Evolutionary conservation across 2,888 invertebrate genomes (phyloP), one percentile per base, ranked within the genome.

Genomic region (Lottia gigantea): DNA sequence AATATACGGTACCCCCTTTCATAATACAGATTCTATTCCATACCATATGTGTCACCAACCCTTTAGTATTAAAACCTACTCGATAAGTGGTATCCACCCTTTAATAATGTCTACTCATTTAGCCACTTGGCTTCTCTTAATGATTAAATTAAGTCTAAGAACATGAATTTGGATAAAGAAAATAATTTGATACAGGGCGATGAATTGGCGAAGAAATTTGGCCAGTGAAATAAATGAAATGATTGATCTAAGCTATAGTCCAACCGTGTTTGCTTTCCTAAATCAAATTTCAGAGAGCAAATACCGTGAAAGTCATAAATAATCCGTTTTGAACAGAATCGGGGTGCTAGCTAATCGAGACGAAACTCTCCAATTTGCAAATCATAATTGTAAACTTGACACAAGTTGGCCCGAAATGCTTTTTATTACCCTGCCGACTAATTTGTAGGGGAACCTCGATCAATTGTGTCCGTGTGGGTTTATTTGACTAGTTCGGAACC

Each of bases 281-380:
- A 55, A 55, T 55, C 55, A 55, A 55, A 55, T 55, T 55, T 55
- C 23, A 11, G 19, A 8, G 19, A 61, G 31, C 71, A 67, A 71
- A 71, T 55, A 67, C 66, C 61, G 46, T 46, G 66, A 65, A 46
- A 67, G 69, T 71, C 70, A 73, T 75, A 75, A 75, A 75, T 75
- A 75, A 75, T 71, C 40, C 11, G 64, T 46, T 62, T 67, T 68
- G 70, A 68, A 71, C 73, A 71, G 75, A 64, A 70, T 70, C 71
- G 71, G 71, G 73, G 70, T 70, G 71, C 70, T 71, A 55, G 23
- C 71, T 75, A 75, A 75, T 75, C 75, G 70, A 70, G 63, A 40
- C 66, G 73, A 75, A 75, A 71, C 71, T 73, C 71, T 71, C 70
- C 75, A 75, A 75, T 75, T 75, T 75, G 75, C 73, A 69, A 67